Percentiles rank a stretch among this genome's conserved stretches.
These are phyloP conservation scores for Hyperoodon ampullatus DNA, from an alignment of 2,113 vertebrate species.

Conservation along the genomic window DNA sequence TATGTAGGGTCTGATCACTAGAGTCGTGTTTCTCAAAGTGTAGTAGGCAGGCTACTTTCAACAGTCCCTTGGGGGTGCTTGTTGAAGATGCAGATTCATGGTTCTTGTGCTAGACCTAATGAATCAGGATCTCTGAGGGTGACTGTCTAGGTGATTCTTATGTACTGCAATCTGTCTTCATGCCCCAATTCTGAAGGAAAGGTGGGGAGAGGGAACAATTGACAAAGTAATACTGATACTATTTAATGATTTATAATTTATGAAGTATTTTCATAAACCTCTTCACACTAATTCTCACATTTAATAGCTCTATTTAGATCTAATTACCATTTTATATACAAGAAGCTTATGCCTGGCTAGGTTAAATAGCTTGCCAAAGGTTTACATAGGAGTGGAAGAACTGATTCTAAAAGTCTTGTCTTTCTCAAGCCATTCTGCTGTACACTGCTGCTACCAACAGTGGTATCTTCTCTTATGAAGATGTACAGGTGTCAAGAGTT, in stretches of 20 bases:
- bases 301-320: background rate
- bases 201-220: background rate
- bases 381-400: background rate
- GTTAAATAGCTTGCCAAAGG: slow-evolving; percentile 24
- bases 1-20: background rate
- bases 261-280: background rate
- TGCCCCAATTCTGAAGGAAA: background rate
- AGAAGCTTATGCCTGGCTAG: background rate
- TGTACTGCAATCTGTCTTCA: background rate
- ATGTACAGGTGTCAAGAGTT: background rate
- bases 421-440: background rate
- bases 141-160: background rate
- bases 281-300: slow-evolving; percentile 21
- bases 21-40: background rate
- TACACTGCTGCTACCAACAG: background rate
- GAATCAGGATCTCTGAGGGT: background rate
- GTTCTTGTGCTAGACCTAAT: background rate
- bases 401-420: background rate
- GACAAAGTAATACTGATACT: background rate
- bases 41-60: background rate
- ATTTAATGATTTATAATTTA: background rate
- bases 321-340: background rate
- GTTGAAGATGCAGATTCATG: background rate
- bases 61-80: background rate
- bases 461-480: background rate